Base-by-base conservation (phyloP, 2,888 invertebrate genomes). In the Molanna angustata region DNA sequence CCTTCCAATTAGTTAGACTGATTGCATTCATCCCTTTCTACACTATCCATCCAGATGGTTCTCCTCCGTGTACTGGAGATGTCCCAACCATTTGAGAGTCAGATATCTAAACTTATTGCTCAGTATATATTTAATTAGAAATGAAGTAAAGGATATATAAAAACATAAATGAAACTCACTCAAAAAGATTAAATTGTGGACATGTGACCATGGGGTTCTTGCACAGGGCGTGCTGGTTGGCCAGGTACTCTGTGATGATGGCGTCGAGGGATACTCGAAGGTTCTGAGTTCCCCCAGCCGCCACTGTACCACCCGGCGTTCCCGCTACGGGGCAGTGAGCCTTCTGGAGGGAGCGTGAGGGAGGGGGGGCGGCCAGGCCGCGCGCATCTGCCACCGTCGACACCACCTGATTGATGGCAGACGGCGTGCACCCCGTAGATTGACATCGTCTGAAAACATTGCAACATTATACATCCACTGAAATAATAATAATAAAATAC, bases 131-230 rank as follows among this genome's bases (percentile, higher is more conserved):
- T n/a, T n/a, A n/a, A n/a, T n/a, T n/a, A n/a, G n/a, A n/a, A n/a
- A n/a, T n/a, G n/a, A n/a, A n/a, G n/a, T n/a, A n/a, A n/a, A n/a
- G n/a, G n/a, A n/a, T n/a, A n/a, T n/a, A n/a, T n/a, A n/a, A n/a
- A n/a, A n/a, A 27, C 27, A 27, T 7, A 27, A 7, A 1, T 39
- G 49, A 56, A 49, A 80, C 86, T 80, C 67, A 90, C 88, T 85
- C 82, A 66, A 94, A 92, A 31, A 98, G 77, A 69, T 94, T 94
- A 67, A 98, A 98, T 67, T 94, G 93, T 0, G 98, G 97, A 72
- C 97, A 98, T 0, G 95, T 96, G 22, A 92, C 90, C 76, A 99
- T 94, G 0, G 99, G 99, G 72, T 97, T 94, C 73, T 91, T 92
- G 76, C 99, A 99, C 4, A 94, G 76, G n/a, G 96, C 89, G 74